Conservation (phyloP, 1,140 invertebrate species). For the Fragariocoptes setiger region DNA sequence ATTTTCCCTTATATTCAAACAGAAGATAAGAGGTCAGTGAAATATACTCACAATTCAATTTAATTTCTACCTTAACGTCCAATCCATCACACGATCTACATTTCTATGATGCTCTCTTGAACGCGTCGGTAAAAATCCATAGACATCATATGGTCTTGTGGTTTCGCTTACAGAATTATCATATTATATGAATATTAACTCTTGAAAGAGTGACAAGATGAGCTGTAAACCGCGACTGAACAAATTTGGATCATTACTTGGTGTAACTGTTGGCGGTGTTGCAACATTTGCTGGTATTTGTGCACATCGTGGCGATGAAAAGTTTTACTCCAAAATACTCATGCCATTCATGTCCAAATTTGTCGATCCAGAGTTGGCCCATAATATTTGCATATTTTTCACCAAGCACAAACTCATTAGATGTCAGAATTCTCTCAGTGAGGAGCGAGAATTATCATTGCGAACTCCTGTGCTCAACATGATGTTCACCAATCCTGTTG, state of each 20-base stretch:
- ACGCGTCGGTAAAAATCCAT: too few relatives aligned
- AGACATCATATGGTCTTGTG: too few relatives aligned
- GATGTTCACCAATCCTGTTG: slow-evolving; percentile 53
- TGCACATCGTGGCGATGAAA: slow-evolving; percentile 12
- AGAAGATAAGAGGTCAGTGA: too few relatives aligned
- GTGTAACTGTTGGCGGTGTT: slow-evolving; percentile 5
- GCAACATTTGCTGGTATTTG: slow-evolving; percentile 6
- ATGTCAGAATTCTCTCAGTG: slow-evolving; percentile 4
- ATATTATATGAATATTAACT: too few relatives aligned
- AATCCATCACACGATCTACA: too few relatives aligned
- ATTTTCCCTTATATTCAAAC: too few relatives aligned
- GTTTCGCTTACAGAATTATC: too few relatives aligned
- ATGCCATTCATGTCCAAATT: slow-evolving; percentile 13
- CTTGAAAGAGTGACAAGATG: too few relatives aligned
- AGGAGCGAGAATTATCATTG: slow-evolving; percentile 8
- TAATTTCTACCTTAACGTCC: too few relatives aligned
- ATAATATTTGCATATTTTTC: slow-evolving; percentile 10
- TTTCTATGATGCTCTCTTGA: too few relatives aligned
- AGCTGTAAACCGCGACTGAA: not conserved
- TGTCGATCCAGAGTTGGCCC: slow-evolving; percentile 12
- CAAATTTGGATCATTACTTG: slow-evolving; percentile 2
- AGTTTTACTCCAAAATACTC: slow-evolving; percentile 12
- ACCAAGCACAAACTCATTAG: slow-evolving; percentile 9
- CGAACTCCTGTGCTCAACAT: slow-evolving; percentile 16
- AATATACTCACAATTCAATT: too few relatives aligned